Base-by-base conservation (phyloP, 2,113 vertebrate genomes). In the Gila orcuttii region DNA sequence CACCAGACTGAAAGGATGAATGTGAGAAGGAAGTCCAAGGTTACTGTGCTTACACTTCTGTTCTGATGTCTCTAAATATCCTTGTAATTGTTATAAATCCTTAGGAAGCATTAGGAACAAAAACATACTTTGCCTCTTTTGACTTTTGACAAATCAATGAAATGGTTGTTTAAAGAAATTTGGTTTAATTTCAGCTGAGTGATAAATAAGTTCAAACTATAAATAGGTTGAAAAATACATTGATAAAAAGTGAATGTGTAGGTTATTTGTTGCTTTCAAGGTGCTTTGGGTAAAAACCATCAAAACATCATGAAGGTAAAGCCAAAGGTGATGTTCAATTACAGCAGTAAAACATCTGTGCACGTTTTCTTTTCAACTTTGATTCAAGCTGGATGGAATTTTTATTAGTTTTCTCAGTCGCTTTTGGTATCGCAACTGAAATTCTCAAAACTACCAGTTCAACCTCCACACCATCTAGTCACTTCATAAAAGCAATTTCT, bases 21-120 rank as follows among this genome's bases (percentile, higher is more conserved):
- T 59, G 33, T 59, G 76, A 59, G 10, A 36, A 31, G 21, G 42
- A 50, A 25, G 19, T 68, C 64, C 80, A 82, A 36, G 62, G 80
- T 69, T 82, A 52, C 11, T 60, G 55, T 39, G 77, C 77, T 60
- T 57, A 36, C 31, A 79, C 21, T 60, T 80, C 39, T 80, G 79
- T 62, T 80, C 11, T 45, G 36, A 60, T 4, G 2, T 33, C 52
- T 36, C 17, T 79, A 62, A 15, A 66, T 19, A 42, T 80, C 79
- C 33, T 62, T 55, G 28, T 10, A 0, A 77, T 21, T 75, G 6
- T 75, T 75, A 75, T 28, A 47, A 47, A 75, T 17, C 71, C 12
- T 25, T 74, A 45, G 23, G 68, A 23, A 36, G 10, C 68, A 71
- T 71, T 71, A 23, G 4, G 55, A 57, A 57, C 52, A 55, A 55